These are phyloP conservation scores for Phylloscopus whistleri DNA, from an alignment of 2,113 vertebrate species.

Conservation along the genomic window DNA sequence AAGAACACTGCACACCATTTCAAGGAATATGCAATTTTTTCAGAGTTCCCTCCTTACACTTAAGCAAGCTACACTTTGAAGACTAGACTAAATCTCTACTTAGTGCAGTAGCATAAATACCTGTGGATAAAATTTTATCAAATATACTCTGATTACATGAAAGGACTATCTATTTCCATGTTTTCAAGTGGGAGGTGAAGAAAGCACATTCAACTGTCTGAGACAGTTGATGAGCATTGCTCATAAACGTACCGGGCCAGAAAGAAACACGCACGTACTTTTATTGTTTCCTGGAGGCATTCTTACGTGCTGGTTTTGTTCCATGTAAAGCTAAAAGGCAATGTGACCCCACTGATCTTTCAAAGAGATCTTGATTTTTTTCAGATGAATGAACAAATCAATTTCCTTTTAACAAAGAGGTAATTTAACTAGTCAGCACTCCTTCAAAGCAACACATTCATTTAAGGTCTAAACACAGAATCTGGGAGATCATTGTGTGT, in stretches of 20 bases:
- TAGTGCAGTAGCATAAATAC: not conserved
- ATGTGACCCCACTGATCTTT: not conserved
- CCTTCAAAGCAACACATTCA: slow-evolving; percentile 18
- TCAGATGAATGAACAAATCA: slow-evolving; percentile 27
- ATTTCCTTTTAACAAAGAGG: slow-evolving; percentile 44
- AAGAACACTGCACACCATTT: not conserved
- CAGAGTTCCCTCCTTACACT: not conserved
- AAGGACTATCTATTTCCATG: not conserved
- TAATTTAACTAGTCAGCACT: slow-evolving; percentile 36
- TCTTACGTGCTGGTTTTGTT: not conserved
- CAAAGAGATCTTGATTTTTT: slow-evolving; percentile 29
- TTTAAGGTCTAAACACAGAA: slow-evolving; percentile 9
- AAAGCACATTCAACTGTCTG: not conserved
- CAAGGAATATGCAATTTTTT: not conserved
- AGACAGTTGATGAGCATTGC: not conserved
- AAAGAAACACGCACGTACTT: not conserved
- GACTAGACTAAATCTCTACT: not conserved
- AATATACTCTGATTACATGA: not conserved
- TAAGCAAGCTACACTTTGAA: not conserved
- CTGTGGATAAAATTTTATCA: not conserved
- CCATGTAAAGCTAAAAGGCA: not conserved
- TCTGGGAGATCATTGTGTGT: not conserved
- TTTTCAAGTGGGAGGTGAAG: not conserved
- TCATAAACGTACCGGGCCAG: not conserved
- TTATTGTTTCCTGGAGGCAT: slow-evolving; percentile 26